phyloP scores from a whole-genome alignment of 2,888 invertebrate species.

The Ophonus ardosiacus region DNA sequence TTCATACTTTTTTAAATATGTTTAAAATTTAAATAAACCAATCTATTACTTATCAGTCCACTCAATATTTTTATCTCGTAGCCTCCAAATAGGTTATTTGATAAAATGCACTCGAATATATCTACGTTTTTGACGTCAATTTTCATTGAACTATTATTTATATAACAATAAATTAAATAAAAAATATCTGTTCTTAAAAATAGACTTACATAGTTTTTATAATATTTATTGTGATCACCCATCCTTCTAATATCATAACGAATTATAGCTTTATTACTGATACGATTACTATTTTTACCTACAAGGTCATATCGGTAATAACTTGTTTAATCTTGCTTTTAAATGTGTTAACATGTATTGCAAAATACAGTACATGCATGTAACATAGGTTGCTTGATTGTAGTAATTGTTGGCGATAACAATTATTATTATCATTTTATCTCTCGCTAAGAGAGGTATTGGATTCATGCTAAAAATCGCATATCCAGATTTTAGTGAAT shows the following conservation, averaged over 20 bases:
- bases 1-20: too few relatives aligned
- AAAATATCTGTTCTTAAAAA: too few relatives aligned
- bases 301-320: neutral
- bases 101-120: neutral
- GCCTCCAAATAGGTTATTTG: conserved; percentile 6
- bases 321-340: neutral
- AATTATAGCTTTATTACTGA: neutral
- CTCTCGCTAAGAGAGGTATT: too few relatives aligned
- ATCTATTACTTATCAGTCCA: neutral
- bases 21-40: neutral
- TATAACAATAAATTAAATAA: neutral
- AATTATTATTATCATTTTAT: too few relatives aligned
- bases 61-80: neutral
- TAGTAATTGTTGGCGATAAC: neutral
- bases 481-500: too few relatives aligned
- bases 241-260: neutral
- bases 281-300: neutral
- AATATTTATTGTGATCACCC: too few relatives aligned
- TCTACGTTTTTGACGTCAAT: neutral
- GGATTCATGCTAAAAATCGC: too few relatives aligned
- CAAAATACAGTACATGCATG: conserved; percentile 16
- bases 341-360: neutral
- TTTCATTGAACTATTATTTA: neutral
- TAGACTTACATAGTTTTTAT: neutral
- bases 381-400: neutral